Conservation (phyloP, 1,140 invertebrate genomes). For the Steinernema feltiae region DNA sequence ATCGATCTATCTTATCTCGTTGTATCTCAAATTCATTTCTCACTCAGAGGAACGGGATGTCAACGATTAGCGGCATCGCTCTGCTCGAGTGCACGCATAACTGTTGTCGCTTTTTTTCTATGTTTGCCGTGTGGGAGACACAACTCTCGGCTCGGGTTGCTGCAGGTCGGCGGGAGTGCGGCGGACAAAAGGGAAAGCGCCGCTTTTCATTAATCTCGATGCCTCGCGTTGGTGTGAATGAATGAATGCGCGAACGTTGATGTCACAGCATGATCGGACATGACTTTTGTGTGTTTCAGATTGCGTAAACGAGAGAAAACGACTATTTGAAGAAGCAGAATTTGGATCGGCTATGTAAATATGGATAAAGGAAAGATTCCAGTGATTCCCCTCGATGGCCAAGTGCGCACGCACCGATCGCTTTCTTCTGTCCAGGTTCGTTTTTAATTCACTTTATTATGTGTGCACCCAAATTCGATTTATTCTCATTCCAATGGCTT, state of each 20-base stretch:
- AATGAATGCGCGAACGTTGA: not conserved
- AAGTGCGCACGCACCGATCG: conserved; percentile 29
- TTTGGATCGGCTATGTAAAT: not conserved
- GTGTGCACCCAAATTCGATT: not conserved
- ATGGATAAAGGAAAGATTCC: not conserved
- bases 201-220: not conserved
- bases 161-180: not conserved
- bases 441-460: not conserved
- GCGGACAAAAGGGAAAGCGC: not conserved
- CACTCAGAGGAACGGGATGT: too few relatives aligned
- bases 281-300: not conserved
- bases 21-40: too few relatives aligned
- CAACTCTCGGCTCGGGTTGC: too few relatives aligned
- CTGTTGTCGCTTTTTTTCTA: not conserved
- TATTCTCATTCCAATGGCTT: not conserved
- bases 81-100: not conserved
- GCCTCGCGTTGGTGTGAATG: not conserved
- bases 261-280: not conserved
- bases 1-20: not conserved
- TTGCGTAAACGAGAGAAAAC: not conserved
- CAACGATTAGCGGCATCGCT: not conserved
- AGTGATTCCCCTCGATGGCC: conserved; percentile 2
- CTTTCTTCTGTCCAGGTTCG: conserved; percentile 36
- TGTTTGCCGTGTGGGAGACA: too few relatives aligned
- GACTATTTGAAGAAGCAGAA: not conserved